These are phyloP conservation scores for Cryptotermes secundus DNA, from an alignment of 1,140 invertebrate species.

Conservation along the genomic window DNA sequence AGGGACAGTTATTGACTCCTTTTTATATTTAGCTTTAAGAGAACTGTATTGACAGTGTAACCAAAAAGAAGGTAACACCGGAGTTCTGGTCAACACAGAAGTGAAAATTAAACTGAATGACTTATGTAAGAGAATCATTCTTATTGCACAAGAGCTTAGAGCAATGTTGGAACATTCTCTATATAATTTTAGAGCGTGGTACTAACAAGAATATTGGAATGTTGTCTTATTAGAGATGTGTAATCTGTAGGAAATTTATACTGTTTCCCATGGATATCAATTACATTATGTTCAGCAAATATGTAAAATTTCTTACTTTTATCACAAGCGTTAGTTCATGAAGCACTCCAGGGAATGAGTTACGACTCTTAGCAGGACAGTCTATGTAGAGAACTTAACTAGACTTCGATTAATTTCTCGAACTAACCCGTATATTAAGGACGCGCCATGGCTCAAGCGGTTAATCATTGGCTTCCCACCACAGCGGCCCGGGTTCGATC, in stretches of 20 bases:
- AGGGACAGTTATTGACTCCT: background rate
- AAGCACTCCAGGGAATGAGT: no score
- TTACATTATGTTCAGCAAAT: background rate
- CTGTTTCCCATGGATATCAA: conserved; percentile 6
- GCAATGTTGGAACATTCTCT: conserved; percentile 4
- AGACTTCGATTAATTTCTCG: no score
- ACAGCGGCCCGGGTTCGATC: no score
- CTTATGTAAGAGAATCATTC: background rate
- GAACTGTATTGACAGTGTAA: background rate
- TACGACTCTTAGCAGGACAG: no score
- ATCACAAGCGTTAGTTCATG: no score
- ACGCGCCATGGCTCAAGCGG: no score
- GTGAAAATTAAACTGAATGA: no score
- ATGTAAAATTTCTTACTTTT: background rate
- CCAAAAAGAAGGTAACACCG: no score
- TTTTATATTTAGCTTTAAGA: background rate
- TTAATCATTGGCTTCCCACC: no score
- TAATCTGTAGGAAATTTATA: background rate
- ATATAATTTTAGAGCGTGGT: background rate
- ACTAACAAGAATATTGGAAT: background rate
- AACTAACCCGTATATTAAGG: no score
- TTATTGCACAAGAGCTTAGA: background rate
- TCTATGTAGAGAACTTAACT: no score
- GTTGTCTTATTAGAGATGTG: background rate
- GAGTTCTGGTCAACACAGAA: no score